Conservation (phyloP, 2,113 vertebrate species). For the Gasterosteus nipponicus region DNA sequence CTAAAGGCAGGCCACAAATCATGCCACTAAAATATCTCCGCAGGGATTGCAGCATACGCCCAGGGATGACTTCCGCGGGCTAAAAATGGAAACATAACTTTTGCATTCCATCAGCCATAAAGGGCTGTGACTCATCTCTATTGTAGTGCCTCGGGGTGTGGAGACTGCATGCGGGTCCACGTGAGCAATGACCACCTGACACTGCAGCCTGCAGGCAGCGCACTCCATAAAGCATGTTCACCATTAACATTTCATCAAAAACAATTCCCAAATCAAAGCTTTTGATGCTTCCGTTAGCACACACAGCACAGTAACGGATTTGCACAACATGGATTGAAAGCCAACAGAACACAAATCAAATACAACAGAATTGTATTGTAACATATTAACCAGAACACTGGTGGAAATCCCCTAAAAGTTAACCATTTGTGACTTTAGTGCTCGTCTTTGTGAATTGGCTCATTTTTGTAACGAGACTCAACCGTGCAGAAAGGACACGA, state of each 20-base stretch:
- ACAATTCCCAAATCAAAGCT: neutral
- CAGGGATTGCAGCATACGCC: neutral
- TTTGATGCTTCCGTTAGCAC: no score
- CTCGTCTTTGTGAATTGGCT: neutral
- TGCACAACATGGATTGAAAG: no score
- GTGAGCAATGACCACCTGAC: slow-evolving; percentile 44
- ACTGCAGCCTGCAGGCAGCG: neutral
- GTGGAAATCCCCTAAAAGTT: neutral
- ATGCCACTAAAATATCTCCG: neutral
- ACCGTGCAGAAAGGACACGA: neutral
- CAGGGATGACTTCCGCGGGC: neutral
- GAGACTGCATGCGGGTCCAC: slow-evolving; percentile 17
- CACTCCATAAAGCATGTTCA: neutral
- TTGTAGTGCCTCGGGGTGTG: slow-evolving; percentile 1
- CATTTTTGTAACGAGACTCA: neutral
- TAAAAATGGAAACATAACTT: slow-evolving; percentile 48
- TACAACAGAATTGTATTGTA: neutral
- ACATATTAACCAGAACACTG: neutral
- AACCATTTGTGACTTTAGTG: neutral
- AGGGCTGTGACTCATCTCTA: slow-evolving; percentile 40
- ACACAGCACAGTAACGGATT: no score
- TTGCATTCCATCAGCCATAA: slow-evolving; percentile 1
- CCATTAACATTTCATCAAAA: neutral
- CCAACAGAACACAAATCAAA: no score
- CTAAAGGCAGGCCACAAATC: neutral